Conservation (phyloP, 2,888 invertebrate species). For the Drosophila lutescens region DNA sequence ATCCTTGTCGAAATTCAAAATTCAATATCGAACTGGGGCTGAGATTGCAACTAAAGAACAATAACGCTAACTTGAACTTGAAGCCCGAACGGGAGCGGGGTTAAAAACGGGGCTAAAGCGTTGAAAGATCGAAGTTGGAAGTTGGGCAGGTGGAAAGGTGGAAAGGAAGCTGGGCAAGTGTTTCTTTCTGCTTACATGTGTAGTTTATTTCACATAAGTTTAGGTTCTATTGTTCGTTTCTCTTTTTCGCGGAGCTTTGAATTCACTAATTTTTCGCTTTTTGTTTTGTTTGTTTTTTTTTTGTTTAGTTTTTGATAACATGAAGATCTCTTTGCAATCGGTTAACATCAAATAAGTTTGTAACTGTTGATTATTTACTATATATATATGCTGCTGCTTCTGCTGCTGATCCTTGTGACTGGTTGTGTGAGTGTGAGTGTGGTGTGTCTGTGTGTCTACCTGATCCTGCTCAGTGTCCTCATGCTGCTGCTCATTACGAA, state of each 20-base stretch:
- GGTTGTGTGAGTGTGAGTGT: slow-evolving; percentile 4
- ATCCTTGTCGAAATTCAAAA: slow-evolving; percentile 3
- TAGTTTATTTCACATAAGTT: slow-evolving; percentile 16
- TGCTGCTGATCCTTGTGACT: slow-evolving; percentile 36
- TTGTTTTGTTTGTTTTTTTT: slow-evolving; percentile 14
- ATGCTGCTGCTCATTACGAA: slow-evolving; percentile 8
- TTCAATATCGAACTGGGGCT: slow-evolving; percentile 13
- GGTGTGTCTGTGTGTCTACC: background rate
- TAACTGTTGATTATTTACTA: slow-evolving; percentile 43
- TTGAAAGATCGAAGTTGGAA: slow-evolving; percentile 1
- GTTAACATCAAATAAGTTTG: slow-evolving; percentile 49
- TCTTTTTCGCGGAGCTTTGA: slow-evolving; percentile 33
- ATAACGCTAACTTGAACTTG: slow-evolving; percentile 4
- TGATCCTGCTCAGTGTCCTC: slow-evolving; percentile 6
- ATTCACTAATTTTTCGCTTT: slow-evolving; percentile 30
- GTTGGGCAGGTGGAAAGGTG: slow-evolving; percentile 19
- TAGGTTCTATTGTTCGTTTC: slow-evolving; percentile 30
- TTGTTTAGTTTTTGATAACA: slow-evolving; percentile 36
- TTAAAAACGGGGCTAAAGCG: background rate
- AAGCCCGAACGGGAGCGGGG: slow-evolving; percentile 15
- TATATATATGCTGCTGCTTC: slow-evolving; percentile 15
- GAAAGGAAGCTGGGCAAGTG: slow-evolving; percentile 20
- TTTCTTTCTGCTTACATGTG: slow-evolving; percentile 15
- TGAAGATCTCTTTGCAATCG: slow-evolving; percentile 45
- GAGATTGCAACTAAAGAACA: slow-evolving; percentile 25